Evolutionary conservation across 2,888 invertebrate genomes (phyloP).

Genomic region (Dryococelus australis): DNA sequence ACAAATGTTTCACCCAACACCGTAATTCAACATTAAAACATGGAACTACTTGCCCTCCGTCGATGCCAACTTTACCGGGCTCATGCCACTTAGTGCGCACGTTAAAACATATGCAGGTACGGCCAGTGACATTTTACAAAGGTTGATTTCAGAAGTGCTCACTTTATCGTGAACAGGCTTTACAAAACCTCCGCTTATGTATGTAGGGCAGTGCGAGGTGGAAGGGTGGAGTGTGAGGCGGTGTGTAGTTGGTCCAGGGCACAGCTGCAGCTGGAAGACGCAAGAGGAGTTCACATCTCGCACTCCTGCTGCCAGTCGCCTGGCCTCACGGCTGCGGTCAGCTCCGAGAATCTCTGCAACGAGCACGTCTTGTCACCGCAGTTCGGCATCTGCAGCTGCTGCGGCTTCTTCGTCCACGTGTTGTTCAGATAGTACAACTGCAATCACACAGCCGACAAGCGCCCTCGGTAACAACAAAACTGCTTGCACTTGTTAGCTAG

Average conservation of each 20-base stretch:
- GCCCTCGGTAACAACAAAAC: not conserved
- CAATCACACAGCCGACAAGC: constrained; percentile 41
- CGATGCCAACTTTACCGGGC: too few relatives aligned
- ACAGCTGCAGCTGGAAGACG: not conserved
- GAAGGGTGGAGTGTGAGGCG: not conserved
- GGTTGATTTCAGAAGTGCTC: too few relatives aligned
- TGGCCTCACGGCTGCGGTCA: constrained; percentile 67
- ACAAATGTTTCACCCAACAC: too few relatives aligned
- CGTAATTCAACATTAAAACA: too few relatives aligned
- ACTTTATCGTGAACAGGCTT: too few relatives aligned
- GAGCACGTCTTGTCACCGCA: constrained; percentile 72
- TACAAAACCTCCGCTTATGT: too few relatives aligned
- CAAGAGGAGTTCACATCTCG: not conserved
- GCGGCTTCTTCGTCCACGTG: constrained; percentile 68
- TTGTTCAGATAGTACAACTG: constrained; percentile 43
- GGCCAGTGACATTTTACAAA: too few relatives aligned
- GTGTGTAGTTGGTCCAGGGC: not conserved
- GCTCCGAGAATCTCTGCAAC: constrained; percentile 63
- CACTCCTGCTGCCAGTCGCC: constrained; percentile 75
- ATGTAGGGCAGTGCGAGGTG: too few relatives aligned
- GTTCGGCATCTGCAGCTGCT: constrained; percentile 66
- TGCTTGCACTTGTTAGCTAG: not conserved
- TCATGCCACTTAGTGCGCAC: too few relatives aligned
- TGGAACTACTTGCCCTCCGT: too few relatives aligned
- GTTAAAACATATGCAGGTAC: too few relatives aligned